These are phyloP conservation scores for Meriones psammophilus DNA, from an alignment of 2,797 vertebrate species.

Conservation along the genomic window DNA sequence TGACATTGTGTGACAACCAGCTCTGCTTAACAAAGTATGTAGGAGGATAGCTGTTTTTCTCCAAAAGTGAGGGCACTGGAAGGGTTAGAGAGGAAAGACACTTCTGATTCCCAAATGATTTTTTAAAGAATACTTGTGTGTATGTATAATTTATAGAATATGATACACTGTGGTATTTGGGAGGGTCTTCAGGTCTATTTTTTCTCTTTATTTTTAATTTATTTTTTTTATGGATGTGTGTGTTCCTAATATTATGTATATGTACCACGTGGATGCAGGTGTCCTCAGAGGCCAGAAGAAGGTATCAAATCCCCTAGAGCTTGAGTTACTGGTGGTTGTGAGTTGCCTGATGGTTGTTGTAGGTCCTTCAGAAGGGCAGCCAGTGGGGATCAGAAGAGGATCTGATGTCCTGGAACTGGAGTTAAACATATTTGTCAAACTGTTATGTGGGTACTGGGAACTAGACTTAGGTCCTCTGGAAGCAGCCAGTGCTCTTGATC, in stretches of 20 bases:
- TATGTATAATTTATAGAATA: background rate
- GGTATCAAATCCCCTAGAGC: too few relatives aligned
- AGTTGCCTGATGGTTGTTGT: too few relatives aligned
- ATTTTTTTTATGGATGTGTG: too few relatives aligned
- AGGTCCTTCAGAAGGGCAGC: background rate
- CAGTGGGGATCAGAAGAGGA: background rate
- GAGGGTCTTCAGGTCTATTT: too few relatives aligned
- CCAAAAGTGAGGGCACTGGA: accelerated
- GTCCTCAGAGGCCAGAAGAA: too few relatives aligned
- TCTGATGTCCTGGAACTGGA: background rate
- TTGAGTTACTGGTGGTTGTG: too few relatives aligned
- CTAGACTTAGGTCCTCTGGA: background rate
- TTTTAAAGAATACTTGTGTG: background rate
- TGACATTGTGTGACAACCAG: background rate
- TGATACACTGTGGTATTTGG: too few relatives aligned
- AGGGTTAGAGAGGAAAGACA: background rate
- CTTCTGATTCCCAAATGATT: background rate
- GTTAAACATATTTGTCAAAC: background rate
- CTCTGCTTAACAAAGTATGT: background rate
- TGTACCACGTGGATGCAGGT: too few relatives aligned
- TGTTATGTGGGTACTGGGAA: background rate
- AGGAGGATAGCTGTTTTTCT: background rate
- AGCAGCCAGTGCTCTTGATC: background rate
- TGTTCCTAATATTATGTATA: too few relatives aligned
- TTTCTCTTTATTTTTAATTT: too few relatives aligned